These are phyloP conservation scores for Chrysomallon squamiferum DNA, from an alignment of 1,140 invertebrate species.

Conservation along the genomic window DNA sequence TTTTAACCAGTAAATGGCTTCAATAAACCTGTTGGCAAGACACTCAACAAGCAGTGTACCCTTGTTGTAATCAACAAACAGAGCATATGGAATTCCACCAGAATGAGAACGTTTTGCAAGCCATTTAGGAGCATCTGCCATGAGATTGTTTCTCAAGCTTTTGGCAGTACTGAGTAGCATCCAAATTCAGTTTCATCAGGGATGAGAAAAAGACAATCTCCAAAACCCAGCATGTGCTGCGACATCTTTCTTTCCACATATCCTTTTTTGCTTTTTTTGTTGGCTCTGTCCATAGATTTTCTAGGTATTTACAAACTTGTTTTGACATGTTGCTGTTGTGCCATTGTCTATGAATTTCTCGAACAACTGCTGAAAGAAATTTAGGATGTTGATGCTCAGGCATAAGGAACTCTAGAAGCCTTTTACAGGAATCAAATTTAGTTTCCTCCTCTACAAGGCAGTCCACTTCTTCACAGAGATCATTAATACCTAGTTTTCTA, in stretches of 20 bases:
- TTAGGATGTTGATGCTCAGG: neutral
- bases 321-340: neutral
- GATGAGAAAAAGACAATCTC: neutral
- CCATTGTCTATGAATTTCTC: neutral
- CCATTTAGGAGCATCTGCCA: neutral
- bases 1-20: neutral
- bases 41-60: neutral
- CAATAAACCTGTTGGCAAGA: neutral
- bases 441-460: neutral
- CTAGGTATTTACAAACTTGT: neutral
- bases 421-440: neutral
- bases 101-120: neutral
- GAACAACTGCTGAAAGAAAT: neutral
- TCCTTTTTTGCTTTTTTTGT: neutral
- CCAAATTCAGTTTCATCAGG: neutral
- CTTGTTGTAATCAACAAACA: neutral
- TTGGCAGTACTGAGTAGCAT: neutral
- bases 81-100: neutral
- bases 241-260: neutral
- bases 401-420: constrained; percentile 1
- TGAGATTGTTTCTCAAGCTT: neutral
- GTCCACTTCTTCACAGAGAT: neutral
- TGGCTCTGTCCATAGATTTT: neutral
- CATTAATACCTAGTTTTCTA: neutral
- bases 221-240: neutral